Conservation (phyloP, 2,797 vertebrate genomes). For the Notolabrus celidotus region DNA sequence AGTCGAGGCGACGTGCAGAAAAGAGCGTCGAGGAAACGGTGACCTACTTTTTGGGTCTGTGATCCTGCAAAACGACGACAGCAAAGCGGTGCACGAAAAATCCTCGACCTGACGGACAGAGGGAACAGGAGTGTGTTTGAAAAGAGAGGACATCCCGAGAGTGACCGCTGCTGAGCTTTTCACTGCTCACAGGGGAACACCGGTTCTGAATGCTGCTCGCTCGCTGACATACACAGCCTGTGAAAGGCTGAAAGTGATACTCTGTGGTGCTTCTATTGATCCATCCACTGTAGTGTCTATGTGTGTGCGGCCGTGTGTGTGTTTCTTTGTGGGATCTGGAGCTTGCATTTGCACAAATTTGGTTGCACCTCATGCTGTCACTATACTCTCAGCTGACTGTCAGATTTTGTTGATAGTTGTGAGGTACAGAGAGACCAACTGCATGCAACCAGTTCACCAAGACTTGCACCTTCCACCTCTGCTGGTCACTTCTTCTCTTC, state of each 20-base stretch:
- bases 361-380: no score
- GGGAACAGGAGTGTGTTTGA: conserved; percentile 7
- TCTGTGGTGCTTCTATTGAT: not conserved
- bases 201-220: not conserved
- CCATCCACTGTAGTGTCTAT: not conserved
- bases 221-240: not conserved
- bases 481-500: no score
- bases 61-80: not conserved
- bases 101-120: conserved; percentile 26
- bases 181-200: not conserved
- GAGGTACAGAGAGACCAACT: no score
- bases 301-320: conserved; percentile 5
- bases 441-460: no score
- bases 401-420: no score
- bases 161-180: conserved; percentile 17
- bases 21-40: conserved; percentile 51
- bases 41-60: conserved; percentile 61
- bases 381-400: no score
- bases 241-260: conserved; percentile 21
- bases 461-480: no score
- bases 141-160: conserved; percentile 9
- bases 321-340: not conserved
- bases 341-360: no score
- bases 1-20: conserved; percentile 30
- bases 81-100: not conserved